phyloP scores from a whole-genome alignment of 2,113 vertebrate genomes.

The Pygoscelis adeliae region DNA sequence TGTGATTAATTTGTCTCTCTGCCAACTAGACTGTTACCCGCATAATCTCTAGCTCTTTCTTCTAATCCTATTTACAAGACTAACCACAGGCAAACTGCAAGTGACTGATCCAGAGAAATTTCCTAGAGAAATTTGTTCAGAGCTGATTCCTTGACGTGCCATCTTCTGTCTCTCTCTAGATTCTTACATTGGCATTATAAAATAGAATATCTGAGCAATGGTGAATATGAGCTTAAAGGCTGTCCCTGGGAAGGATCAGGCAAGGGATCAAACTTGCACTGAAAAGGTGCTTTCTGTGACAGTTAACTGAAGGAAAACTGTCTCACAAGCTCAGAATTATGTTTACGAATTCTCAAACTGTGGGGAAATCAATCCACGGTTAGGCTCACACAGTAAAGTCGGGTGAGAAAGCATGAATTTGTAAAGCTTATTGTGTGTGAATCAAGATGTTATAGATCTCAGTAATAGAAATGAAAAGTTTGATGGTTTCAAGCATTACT shows the following conservation, averaged over 20 bases:
- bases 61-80: constrained; percentile 51
- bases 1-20: constrained; percentile 40
- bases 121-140: not conserved
- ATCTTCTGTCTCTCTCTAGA: not conserved
- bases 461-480: not conserved
- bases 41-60: not conserved
- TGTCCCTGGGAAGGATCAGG: not conserved
- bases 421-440: not conserved
- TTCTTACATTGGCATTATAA: not conserved
- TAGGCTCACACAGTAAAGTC: not conserved
- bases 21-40: not conserved
- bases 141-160: not conserved
- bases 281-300: not conserved
- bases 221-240: not conserved
- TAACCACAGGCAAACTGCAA: constrained; percentile 15
- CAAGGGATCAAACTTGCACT: not conserved
- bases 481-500: not conserved
- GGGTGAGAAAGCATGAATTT: not conserved
- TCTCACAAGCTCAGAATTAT: not conserved
- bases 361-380: not conserved
- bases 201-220: not conserved
- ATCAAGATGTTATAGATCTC: not conserved
- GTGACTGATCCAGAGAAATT: constrained; percentile 22
- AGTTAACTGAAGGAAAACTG: not conserved
- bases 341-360: not conserved